Evolutionary conservation across 1,140 invertebrate genomes (phyloP).

Genomic region (Hyles vespertilio): DNA sequence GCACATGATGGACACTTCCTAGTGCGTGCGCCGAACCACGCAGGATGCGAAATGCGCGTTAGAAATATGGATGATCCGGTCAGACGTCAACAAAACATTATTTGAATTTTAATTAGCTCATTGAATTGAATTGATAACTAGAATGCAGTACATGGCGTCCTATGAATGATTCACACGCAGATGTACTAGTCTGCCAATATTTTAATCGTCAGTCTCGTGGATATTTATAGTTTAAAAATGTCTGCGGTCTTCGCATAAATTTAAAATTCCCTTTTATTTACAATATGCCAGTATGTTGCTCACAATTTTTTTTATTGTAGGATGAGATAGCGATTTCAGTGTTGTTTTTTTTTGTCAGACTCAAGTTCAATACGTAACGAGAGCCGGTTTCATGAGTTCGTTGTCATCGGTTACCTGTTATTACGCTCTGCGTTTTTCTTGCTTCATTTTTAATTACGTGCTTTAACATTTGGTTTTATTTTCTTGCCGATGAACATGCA

Average conservation of each 20-base stretch:
- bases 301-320: slow-evolving; percentile 8
- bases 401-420: slow-evolving; percentile 34
- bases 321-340: slow-evolving; percentile 14
- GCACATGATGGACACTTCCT: slow-evolving; percentile 57
- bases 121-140: slow-evolving; percentile 58
- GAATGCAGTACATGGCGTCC: slow-evolving; percentile 50
- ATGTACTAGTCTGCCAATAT: slow-evolving; percentile 16
- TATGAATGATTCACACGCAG: slow-evolving; percentile 47
- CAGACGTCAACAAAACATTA: slow-evolving; percentile 50
- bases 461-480: neutral
- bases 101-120: slow-evolving; percentile 65
- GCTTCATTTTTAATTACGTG: slow-evolving; percentile 28
- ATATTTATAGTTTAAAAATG: slow-evolving; percentile 20
- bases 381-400: slow-evolving; percentile 44
- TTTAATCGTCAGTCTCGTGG: slow-evolving; percentile 17
- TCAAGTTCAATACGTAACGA: slow-evolving; percentile 50
- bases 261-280: neutral
- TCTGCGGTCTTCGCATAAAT: neutral
- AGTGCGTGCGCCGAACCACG: slow-evolving; percentile 42
- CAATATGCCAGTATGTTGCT: neutral
- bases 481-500: slow-evolving; percentile 4
- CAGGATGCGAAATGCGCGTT: slow-evolving; percentile 59
- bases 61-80: slow-evolving; percentile 66
- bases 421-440: slow-evolving; percentile 39
- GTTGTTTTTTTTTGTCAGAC: slow-evolving; percentile 22